These are phyloP conservation scores for Turdus rufiventris DNA, from an alignment of 2,113 vertebrate species.

Conservation along the genomic window DNA sequence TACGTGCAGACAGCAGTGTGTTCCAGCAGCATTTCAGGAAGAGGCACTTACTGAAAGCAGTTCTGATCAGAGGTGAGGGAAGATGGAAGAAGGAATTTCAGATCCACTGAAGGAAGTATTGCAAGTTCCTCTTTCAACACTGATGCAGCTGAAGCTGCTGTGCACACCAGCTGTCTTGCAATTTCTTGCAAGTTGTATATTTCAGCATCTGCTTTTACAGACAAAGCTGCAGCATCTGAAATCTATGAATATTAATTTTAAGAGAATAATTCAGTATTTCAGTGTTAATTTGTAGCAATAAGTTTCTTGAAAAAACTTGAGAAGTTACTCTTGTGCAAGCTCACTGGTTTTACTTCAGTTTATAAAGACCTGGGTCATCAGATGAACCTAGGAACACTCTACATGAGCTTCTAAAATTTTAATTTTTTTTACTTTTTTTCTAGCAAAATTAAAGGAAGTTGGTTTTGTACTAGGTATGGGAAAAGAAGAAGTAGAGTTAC, in stretches of 20 bases:
- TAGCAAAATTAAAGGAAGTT: background rate
- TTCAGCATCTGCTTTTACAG: background rate
- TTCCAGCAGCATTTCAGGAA: background rate
- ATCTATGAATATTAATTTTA: background rate
- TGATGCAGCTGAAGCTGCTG: background rate
- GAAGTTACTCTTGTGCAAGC: background rate
- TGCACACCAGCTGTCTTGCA: background rate
- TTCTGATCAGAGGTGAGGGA: background rate
- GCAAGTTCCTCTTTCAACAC: background rate
- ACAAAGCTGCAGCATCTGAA: background rate
- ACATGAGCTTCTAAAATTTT: background rate
- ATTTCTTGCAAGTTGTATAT: background rate
- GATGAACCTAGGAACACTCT: background rate
- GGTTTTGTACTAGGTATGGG: fast-evolving
- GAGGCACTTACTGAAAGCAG: background rate
- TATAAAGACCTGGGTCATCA: background rate
- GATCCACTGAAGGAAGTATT: background rate
- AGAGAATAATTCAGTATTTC: background rate
- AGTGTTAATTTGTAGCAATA: background rate
- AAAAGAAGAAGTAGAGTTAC: background rate
- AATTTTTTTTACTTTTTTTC: background rate
- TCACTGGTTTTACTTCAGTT: background rate
- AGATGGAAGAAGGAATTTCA: background rate
- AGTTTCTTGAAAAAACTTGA: background rate
- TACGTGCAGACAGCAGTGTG: fast-evolving